Conservation (phyloP, 1,140 invertebrate genomes). For the Arion vulgaris region DNA sequence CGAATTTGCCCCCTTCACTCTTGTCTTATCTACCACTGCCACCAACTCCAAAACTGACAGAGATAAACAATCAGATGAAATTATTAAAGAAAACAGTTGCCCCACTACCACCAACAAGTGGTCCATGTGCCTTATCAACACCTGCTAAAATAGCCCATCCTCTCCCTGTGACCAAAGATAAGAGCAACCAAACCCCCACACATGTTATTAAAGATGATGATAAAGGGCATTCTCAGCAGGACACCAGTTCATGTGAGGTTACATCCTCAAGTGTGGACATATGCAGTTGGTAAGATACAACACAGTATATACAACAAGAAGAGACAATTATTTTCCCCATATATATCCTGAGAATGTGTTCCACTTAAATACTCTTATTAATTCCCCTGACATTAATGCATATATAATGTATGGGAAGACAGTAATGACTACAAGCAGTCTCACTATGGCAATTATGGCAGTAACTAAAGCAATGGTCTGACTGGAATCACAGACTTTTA, state of each 20-base stretch:
- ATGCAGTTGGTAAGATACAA: conserved; percentile 41
- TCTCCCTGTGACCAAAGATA: conserved; percentile 10
- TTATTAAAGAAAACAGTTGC: not conserved
- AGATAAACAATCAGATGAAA: not conserved
- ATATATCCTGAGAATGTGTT: too few relatives aligned
- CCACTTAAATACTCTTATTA: too few relatives aligned
- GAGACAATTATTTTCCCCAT: not conserved
- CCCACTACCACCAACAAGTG: not conserved
- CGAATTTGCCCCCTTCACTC: conserved; percentile 19
- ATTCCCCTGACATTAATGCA: too few relatives aligned
- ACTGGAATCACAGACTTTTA: too few relatives aligned
- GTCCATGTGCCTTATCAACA: not conserved
- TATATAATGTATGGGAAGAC: too few relatives aligned
- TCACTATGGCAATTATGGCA: too few relatives aligned
- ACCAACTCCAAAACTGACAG: not conserved
- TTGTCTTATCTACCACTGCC: conserved; percentile 11
- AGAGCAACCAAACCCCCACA: not conserved
- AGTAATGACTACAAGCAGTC: too few relatives aligned
- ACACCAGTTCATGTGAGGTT: not conserved
- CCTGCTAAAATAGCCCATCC: not conserved
- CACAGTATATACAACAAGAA: not conserved
- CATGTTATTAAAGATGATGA: not conserved
- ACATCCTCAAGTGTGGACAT: not conserved
- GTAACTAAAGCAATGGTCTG: too few relatives aligned
- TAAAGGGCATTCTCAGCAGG: not conserved